Evolutionary conservation across 2,797 vertebrate genomes (phyloP), one percentile per base, ranked within the genome.

Genomic region (Enteromius paludinosus): DNA sequence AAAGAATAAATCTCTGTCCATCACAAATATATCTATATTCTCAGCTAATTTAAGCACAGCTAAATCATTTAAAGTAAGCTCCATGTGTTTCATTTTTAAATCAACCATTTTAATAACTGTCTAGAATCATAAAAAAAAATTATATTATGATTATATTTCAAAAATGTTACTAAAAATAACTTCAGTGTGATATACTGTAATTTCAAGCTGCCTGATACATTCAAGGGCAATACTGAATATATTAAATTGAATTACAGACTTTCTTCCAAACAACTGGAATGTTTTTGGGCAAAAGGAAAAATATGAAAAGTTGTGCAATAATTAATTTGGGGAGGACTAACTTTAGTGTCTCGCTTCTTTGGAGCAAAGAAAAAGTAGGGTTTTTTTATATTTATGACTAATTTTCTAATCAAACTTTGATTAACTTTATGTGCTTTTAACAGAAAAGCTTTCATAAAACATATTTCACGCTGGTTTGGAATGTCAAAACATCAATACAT

Each of bases 181-280:
- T 54, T 66, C 25, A 49, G 66, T 52, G 25, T 49, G 18, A 62
- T 38, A 20, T 47, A 14, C 23, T n/a, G 17, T 33, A 25, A 66
- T 41, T 81, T 64, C 35, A 73, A 82, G 25, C 59, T 66, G 70
- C 43, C 70, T 20, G 18, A 72, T 54, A 74, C 72, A 77, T 74
- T 84, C 62, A 72, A 28, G 20, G 41, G n/a, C 3, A 59, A 49
- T 70, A 18, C 41, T 80, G 25, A 3, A 38, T 17, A 62, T 30
- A 30, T 62, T 15, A 61, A 38, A 76, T n/a, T 61, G 15, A 41
- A 28, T 43, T 74, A 56, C 30, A 12, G 23, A 66, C 38, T 76
- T 80, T 59, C 15, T 18, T 49, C 15, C 9, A 78, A 73, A 78
- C 15, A 49, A 43, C 28, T 47, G 23, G 65, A 66, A 85, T 61